Evolutionary conservation across 2,113 vertebrate species (phyloP).

Genomic region (Formicarius rufipectus): DNA sequence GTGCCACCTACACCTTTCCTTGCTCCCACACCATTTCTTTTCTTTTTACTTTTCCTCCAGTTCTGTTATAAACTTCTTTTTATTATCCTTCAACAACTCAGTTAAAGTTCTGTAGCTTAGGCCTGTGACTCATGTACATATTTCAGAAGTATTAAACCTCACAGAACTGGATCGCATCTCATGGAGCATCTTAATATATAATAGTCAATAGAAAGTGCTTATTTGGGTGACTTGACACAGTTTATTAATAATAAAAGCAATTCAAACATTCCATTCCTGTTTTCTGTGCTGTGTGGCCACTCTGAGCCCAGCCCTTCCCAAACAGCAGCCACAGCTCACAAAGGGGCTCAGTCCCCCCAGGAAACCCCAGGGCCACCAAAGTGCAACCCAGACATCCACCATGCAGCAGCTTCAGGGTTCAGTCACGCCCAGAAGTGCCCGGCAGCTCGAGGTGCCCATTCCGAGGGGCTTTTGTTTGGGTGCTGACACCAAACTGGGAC

Average conservation of each 20-base stretch:
- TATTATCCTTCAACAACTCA: neutral
- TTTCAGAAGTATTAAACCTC: neutral
- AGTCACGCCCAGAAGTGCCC: neutral
- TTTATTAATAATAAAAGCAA: neutral
- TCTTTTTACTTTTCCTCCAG: neutral
- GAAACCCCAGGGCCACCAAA: neutral
- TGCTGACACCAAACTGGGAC: constrained; percentile 14
- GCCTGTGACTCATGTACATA: neutral
- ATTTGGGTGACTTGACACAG: neutral
- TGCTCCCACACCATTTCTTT: neutral
- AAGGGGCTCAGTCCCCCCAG: neutral
- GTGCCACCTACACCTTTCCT: neutral
- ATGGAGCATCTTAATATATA: neutral
- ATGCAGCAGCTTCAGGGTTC: neutral
- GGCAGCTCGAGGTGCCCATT: neutral
- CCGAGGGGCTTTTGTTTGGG: neutral
- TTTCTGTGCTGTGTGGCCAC: neutral
- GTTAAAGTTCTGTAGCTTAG: neutral
- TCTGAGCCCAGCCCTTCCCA: neutral
- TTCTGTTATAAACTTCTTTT: neutral
- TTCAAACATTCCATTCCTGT: neutral
- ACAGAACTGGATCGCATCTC: neutral
- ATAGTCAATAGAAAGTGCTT: neutral
- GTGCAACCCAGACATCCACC: neutral
- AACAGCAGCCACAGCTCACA: neutral